phyloP scores from a whole-genome alignment of 2,113 vertebrate species.

The Astatoreochromis straeleni region DNA sequence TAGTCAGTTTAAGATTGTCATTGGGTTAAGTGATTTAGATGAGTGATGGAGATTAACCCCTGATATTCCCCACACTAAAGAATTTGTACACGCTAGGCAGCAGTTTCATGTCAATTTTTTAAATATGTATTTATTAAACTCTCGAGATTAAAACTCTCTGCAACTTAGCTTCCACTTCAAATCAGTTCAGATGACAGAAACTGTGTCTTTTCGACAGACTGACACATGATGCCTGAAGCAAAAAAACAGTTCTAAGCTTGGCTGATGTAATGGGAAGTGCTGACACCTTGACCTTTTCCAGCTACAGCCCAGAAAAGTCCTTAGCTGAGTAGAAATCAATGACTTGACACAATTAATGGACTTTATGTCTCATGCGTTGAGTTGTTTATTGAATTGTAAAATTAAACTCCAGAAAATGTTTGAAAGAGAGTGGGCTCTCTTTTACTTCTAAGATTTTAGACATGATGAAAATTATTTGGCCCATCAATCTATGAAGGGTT shows the following conservation, averaged over 20 bases:
- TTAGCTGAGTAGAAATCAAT: constrained; percentile 42
- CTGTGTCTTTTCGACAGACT: background rate
- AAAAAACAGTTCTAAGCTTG: background rate
- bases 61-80: background rate
- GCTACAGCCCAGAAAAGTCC: constrained; percentile 18
- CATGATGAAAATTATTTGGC: background rate
- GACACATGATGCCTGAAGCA: background rate
- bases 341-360: constrained; percentile 36
- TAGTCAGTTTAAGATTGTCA: background rate
- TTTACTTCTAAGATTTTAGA: background rate
- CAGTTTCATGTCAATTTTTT: background rate
- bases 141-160: background rate
- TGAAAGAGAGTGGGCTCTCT: background rate
- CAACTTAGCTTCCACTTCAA: background rate
- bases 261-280: background rate
- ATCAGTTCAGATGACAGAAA: background rate
- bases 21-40: background rate
- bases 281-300: constrained; percentile 42
- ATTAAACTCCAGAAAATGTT: background rate
- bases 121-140: background rate
- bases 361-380: constrained; percentile 24
- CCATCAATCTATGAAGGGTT: background rate
- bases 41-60: background rate
- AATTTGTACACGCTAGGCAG: background rate
- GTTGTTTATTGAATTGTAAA: background rate